Base-by-base conservation (phyloP, 2,888 invertebrate species). In the Cheilosia pagana region DNA sequence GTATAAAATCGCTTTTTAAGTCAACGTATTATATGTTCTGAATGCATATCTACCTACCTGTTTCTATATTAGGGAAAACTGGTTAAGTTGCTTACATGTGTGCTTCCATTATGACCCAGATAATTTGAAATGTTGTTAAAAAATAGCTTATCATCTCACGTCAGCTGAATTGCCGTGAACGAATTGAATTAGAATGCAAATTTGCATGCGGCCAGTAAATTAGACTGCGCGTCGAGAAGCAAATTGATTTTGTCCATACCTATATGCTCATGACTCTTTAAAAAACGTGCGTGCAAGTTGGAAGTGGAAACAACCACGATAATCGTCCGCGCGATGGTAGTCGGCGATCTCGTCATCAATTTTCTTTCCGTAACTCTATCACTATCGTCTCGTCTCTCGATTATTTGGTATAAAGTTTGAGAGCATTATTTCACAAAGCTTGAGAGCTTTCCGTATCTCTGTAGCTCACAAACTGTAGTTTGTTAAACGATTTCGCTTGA, bases 81-180 rank as follows among this genome's bases (percentile, higher is more conserved):
- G 23, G 21, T 21, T 31, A 28, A 43, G 25, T 31, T 62, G 53
- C 45, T 53, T 62, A 52, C 23, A 53, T 41, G 21, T 53, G 72
- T 62, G 72, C 72, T 72, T 72, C 72, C 72, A 72, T 62, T 62
- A 31, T 55, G 16, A 35, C 7, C 53, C 7, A 25, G 16, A 53
- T 25, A 67, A 67, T 19, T 25, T 41, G 12, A 39, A 59, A 43
- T 3, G 23, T 41, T 59, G 41, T n/a, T n/a, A n/a, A n/a, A n/a
- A n/a, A n/a, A n/a, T n/a, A n/a, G n/a, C n/a, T n/a, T n/a, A 41
- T 41, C 55, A 35, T 35, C 55, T 21, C 16, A 57, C 21, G 55
- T 35, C 12, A 31, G 6, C 19, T 14, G 2, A 57, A 31, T 55
- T 16, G 16, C 53, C 8, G 31, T 55, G 31, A 16, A 16, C 19